These are phyloP conservation scores for Pangasianodon hypophthalmus DNA, from an alignment of 2,113 vertebrate species.

Conservation along the genomic window DNA sequence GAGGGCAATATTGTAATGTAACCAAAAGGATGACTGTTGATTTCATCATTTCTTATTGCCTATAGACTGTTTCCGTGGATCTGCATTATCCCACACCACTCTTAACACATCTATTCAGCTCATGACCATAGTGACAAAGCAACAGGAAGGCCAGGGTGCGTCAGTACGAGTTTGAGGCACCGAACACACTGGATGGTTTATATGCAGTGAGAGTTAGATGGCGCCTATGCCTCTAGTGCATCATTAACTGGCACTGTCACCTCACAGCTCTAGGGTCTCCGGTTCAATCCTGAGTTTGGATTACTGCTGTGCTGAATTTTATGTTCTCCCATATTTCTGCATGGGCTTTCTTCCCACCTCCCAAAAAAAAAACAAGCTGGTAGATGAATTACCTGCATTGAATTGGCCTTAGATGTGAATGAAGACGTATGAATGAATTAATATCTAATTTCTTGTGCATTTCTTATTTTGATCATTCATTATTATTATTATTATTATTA, in stretches of 20 bases:
- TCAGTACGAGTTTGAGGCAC: neutral
- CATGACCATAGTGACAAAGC: neutral
- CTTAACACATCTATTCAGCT: neutral
- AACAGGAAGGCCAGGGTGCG: neutral
- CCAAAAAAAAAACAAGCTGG: neutral
- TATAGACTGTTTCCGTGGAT: neutral
- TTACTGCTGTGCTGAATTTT: neutral
- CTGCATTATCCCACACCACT: no score
- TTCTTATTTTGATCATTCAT: no score
- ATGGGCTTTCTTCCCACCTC: neutral
- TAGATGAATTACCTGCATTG: no score
- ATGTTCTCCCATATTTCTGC: neutral
- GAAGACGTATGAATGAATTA: no score
- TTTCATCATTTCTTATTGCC: constrained; percentile 8
- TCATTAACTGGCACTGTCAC: neutral
- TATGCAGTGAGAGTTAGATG: neutral
- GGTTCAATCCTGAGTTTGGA: neutral
- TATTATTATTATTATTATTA: no score
- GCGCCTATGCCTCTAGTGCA: neutral
- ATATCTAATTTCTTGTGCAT: no score
- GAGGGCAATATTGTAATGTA: neutral
- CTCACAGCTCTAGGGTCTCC: neutral
- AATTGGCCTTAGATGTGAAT: no score
- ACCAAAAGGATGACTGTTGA: neutral
- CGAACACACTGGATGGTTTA: neutral